Conservation (phyloP, 2,113 vertebrate genomes). For the Rousettus leschenaultii region DNA sequence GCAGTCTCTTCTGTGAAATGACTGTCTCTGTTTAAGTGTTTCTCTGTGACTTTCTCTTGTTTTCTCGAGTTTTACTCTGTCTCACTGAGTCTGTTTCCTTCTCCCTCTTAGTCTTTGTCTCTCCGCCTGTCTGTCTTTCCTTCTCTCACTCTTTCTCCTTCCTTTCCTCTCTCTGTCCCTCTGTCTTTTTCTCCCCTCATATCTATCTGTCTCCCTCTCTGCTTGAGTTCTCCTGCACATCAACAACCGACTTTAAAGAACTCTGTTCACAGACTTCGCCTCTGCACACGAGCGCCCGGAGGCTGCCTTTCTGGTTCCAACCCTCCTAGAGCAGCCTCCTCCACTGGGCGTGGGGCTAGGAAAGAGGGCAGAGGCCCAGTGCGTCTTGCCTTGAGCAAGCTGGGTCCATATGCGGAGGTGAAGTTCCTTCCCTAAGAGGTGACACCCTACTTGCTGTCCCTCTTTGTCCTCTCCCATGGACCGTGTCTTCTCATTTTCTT, state of each 20-base stretch:
- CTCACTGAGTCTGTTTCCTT: background rate
- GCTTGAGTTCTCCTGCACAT: background rate
- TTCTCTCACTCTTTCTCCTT: background rate
- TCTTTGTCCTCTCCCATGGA: background rate
- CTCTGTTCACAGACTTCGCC: background rate
- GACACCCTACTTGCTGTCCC: background rate
- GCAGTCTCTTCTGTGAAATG: background rate
- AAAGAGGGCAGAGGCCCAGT: background rate
- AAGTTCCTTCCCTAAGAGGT: background rate
- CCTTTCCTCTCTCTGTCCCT: background rate
- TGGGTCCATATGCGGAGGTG: background rate
- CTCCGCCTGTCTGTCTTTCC: background rate
- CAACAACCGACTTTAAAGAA: background rate
- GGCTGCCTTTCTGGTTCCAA: too few relatives aligned
- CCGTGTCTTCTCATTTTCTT: background rate
- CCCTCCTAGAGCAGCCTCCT: background rate
- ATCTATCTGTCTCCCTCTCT: background rate
- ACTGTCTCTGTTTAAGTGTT: background rate
- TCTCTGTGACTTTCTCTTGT: background rate
- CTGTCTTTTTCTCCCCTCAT: fast-evolving
- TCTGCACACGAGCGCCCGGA: background rate
- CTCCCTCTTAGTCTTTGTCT: background rate
- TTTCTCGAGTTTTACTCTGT: background rate
- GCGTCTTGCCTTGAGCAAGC: background rate
- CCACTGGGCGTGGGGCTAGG: background rate